Conservation (phyloP, 2,797 vertebrate genomes). For the Cossypha polioptera region DNA sequence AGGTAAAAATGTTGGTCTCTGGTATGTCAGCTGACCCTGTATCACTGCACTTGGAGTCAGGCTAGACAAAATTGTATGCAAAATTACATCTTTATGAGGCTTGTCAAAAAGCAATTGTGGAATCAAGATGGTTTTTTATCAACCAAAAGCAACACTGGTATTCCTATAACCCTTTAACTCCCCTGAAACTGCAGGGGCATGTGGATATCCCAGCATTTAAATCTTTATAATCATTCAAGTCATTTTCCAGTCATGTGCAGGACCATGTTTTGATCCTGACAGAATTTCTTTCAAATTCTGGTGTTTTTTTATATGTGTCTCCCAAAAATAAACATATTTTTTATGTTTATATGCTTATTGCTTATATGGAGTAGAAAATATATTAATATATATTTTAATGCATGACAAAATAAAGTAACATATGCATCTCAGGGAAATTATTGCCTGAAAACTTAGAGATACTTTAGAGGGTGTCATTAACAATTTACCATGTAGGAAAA, state of each 20-base stretch:
- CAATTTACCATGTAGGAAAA: not conserved
- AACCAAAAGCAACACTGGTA: not conserved
- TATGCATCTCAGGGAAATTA: not conserved
- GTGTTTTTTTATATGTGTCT: not conserved
- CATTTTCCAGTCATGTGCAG: fast-evolving
- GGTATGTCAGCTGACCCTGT: not conserved
- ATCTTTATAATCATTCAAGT: not conserved
- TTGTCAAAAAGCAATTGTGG: not conserved
- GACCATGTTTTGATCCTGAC: not conserved
- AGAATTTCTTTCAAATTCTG: not conserved
- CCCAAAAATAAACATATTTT: not conserved
- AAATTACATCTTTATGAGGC: not conserved
- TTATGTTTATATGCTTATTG: not conserved
- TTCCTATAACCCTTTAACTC: not conserved
- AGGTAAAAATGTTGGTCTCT: not conserved
- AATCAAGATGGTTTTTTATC: not conserved
- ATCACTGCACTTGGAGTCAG: not conserved
- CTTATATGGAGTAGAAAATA: not conserved
- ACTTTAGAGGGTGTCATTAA: not conserved
- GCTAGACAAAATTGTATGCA: fast-evolving
- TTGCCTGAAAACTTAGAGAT: not conserved
- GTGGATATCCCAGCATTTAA: not conserved
- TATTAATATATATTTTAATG: not conserved
- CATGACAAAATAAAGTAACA: not conserved
- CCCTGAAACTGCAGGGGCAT: not conserved